Evolutionary conservation across 2,888 invertebrate species (phyloP).

Genomic region (Trachelus troglodyta): DNA sequence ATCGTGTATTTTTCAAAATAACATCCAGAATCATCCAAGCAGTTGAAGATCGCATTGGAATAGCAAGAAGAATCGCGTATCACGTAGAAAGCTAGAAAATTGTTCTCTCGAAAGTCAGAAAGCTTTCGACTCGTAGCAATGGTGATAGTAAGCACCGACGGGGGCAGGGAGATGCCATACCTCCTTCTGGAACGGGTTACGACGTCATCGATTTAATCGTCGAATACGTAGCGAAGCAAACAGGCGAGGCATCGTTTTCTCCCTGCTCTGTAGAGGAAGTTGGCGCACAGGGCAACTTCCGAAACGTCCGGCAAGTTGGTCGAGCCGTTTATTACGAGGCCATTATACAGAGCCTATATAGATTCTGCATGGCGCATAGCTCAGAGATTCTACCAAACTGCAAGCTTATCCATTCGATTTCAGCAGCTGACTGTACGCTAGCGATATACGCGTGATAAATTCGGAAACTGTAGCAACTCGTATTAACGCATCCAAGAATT

Average conservation of each 20-base stretch:
- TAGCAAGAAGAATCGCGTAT: too few relatives aligned
- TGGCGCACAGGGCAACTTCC: not conserved
- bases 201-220: not conserved
- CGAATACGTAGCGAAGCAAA: not conserved
- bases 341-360: not conserved
- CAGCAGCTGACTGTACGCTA: not conserved
- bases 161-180: not conserved
- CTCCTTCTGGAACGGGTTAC: not conserved
- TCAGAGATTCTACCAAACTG: not conserved
- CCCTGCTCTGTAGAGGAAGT: not conserved
- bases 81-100: not conserved
- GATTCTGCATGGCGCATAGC: not conserved
- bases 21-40: not conserved
- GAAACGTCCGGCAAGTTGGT: not conserved
- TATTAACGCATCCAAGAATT: conserved; percentile 16
- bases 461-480: not conserved
- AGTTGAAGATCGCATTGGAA: too few relatives aligned
- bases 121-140: not conserved
- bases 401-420: not conserved
- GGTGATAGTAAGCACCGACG: not conserved
- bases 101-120: not conserved
- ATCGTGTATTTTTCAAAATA: not conserved
- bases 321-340: not conserved
- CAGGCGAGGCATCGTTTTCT: not conserved
- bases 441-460: not conserved